Percentiles rank a stretch among this genome's conserved stretches.
phyloP scores from a whole-genome alignment of 2,113 vertebrate genomes.

The Megaceryle maxima region DNA sequence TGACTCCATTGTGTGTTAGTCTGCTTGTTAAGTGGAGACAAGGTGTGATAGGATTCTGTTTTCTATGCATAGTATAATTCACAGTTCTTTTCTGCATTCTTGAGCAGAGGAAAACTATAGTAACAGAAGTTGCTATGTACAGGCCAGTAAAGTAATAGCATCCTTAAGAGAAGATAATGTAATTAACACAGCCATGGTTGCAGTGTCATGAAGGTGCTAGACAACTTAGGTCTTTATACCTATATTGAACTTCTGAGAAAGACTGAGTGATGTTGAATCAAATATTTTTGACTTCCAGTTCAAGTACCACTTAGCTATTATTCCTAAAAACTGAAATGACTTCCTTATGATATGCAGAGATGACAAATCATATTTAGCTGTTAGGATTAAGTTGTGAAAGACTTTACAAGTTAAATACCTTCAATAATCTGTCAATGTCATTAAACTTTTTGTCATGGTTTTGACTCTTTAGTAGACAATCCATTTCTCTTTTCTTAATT shows the following conservation, averaged over 20 bases:
- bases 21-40: not conserved
- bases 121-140: not conserved
- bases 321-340: not conserved
- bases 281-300: not conserved
- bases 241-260: not conserved
- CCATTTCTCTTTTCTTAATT: constrained; percentile 51
- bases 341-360: not conserved
- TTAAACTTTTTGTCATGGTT: not conserved
- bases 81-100: not conserved
- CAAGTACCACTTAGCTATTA: not conserved
- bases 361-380: not conserved
- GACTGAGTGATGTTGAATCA: not conserved
- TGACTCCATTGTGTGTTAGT: not conserved
- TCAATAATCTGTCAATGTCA: not conserved
- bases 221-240: not conserved
- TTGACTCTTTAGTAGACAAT: not conserved
- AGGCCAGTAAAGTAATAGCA: not conserved
- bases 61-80: not conserved
- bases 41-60: not conserved
- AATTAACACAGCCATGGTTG: rapidly evolving
- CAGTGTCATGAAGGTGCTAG: not conserved
- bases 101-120: not conserved
- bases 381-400: not conserved
- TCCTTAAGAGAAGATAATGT: not conserved
- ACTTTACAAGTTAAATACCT: not conserved